Evolutionary conservation across 2,888 invertebrate genomes (phyloP), one percentile per base, ranked within the genome.

Genomic region (Epinotia demarniana): DNA sequence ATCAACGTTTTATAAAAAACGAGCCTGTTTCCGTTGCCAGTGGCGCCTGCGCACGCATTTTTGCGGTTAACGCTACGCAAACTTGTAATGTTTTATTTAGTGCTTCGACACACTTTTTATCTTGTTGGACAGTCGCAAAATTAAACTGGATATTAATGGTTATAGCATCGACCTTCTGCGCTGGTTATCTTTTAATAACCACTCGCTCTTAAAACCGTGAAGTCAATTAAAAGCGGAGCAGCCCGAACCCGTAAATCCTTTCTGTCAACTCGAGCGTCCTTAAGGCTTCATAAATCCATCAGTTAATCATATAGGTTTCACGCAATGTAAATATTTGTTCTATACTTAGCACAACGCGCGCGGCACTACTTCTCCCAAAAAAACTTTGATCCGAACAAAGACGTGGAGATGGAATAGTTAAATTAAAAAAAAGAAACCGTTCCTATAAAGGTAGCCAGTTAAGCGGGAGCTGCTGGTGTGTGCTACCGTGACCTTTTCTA

Each of bases 101-200:
- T 86, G 86, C 88, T 90, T 87, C 91, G 93, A 90, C 92, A 92
- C 82, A 93, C 90, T 89, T 92, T 85, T 85, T 85, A 81, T 83
- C 81, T 78, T 75, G 79, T 77, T 78, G 78, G 60, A 79, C 72
- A 79, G 78, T 78, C 78, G 77, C 81, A 81, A 81, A 84, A 80
- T 79, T 83, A 81, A 80, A 83, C 80, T 80, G 78, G 71, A 73
- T 69, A 78, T 76, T 77, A 78, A 79, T 71, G 73, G 70, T 77
- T 75, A 71, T 77, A 55, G 60, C 62, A 11, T 69, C 69, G 63
- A 75, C 70, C 73, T 73, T 76, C 75, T 72, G 63, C 55, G 77
- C 75, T 55, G 63, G 72, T 62, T 27, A 71, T 76, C 69, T 77
- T 66, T 73, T 61, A 66, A 53, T 66, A 53, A 55, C 43, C 61